Percentiles rank a stretch among this genome's conserved stretches.
Evolutionary conservation across 2,888 invertebrate genomes (phyloP).

Genomic region (Caenorhabditis japonica): DNA sequence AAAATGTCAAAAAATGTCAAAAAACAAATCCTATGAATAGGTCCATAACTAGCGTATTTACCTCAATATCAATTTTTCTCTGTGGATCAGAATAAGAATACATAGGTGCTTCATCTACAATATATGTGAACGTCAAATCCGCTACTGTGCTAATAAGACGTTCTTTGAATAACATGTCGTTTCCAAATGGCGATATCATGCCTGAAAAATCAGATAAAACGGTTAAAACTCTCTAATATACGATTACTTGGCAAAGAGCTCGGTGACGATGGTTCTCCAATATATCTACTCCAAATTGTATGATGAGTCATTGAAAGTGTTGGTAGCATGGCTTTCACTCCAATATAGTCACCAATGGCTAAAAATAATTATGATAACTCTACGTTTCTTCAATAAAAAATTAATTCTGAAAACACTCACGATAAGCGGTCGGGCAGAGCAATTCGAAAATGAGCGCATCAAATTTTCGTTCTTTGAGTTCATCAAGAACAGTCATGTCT

Average conservation of each 20-base stretch:
- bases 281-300: neutral
- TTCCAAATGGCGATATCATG: constrained; percentile 22
- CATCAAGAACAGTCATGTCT: constrained; percentile 14
- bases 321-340: constrained; percentile 17
- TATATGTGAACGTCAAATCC: neutral
- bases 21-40: too few relatives aligned
- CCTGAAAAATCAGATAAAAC: constrained; percentile 8
- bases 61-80: neutral
- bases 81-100: constrained; percentile 5
- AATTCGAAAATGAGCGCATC: constrained; percentile 22
- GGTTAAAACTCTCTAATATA: too few relatives aligned
- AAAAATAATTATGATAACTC: neutral
- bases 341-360: constrained; percentile 31
- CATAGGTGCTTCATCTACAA: neutral
- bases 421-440: neutral
- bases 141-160: constrained; percentile 20
- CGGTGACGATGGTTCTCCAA: constrained; percentile 39
- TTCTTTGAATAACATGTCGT: constrained; percentile 28
- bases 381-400: too few relatives aligned
- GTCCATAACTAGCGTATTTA: neutral
- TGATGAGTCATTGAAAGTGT: constrained; percentile 30
- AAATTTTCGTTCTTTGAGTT: constrained; percentile 18
- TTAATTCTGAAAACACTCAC: constrained; percentile 12
- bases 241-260: constrained; percentile 15
- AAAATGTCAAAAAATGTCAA: too few relatives aligned